A percentile compares a stretch with the other conserved stretches of the same genome.
phyloP scores from a whole-genome alignment of 2,113 vertebrate genomes.

The Chlamydotis undulata region DNA sequence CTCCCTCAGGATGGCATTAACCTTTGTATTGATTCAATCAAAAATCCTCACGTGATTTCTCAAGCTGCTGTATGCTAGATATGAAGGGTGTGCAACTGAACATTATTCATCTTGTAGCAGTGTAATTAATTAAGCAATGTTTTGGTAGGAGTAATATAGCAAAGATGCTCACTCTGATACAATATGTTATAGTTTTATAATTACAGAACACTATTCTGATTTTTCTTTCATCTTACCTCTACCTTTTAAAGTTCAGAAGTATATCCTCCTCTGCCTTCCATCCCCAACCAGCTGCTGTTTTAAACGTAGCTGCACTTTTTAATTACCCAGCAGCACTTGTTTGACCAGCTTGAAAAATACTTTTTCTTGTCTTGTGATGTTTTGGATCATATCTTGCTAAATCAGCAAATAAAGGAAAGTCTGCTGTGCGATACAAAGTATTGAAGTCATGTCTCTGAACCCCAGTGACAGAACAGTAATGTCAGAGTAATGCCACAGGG shows the following conservation, averaged over 20 bases:
- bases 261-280: neutral
- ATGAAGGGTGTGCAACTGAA: neutral
- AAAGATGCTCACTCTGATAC: neutral
- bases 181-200: neutral
- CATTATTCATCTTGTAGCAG: neutral
- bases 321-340: neutral
- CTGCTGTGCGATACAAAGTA: neutral
- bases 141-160: neutral
- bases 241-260: neutral
- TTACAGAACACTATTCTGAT: neutral
- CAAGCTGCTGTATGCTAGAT: neutral
- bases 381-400: neutral
- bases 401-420: neutral
- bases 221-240: neutral
- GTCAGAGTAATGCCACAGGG: accelerated
- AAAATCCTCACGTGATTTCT: neutral
- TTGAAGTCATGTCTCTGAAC: accelerated
- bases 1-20: conserved; percentile 36
- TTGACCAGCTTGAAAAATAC: neutral
- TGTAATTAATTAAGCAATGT: conserved; percentile 17
- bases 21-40: conserved; percentile 18
- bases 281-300: neutral
- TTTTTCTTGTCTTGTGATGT: neutral
- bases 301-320: neutral
- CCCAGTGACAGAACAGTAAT: accelerated